Evolutionary conservation across 35 echinoderm and acorn worm species (phyloP).

Genomic region (Stichopus chloronotus): DNA sequence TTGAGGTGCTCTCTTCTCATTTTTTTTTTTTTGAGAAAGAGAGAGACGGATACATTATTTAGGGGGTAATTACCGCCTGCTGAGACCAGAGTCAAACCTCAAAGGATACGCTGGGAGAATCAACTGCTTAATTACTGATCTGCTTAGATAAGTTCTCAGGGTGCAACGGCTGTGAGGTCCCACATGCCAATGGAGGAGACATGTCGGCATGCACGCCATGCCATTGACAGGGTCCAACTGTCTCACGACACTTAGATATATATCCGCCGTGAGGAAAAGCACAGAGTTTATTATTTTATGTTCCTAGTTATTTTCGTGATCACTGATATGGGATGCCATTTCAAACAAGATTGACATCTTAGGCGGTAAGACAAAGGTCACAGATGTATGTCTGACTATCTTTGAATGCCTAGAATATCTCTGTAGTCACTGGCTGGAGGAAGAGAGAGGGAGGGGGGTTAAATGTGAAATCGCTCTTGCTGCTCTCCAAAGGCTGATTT

Average conservation of each 20-base stretch:
- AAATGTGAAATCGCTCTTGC: too few relatives aligned
- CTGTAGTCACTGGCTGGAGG: neutral
- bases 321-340: conserved; percentile 14
- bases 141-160: neutral
- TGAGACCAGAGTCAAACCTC: neutral
- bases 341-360: neutral
- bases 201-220: neutral
- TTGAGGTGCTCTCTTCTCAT: neutral
- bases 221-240: neutral
- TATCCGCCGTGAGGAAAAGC: neutral
- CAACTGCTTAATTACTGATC: neutral
- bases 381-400: neutral
- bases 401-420: neutral
- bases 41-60: neutral
- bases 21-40: too few relatives aligned
- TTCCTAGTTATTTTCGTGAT: neutral
- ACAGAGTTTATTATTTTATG: conserved; percentile 16
- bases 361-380: neutral
- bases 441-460: too few relatives aligned
- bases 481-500: too few relatives aligned
- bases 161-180: neutral
- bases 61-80: conserved; percentile 3
- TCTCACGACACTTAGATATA: neutral
- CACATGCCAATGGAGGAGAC: neutral
- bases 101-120: neutral